phyloP scores from a whole-genome alignment of 2,797 vertebrate species.

The Stomatorhinus walkeri region DNA sequence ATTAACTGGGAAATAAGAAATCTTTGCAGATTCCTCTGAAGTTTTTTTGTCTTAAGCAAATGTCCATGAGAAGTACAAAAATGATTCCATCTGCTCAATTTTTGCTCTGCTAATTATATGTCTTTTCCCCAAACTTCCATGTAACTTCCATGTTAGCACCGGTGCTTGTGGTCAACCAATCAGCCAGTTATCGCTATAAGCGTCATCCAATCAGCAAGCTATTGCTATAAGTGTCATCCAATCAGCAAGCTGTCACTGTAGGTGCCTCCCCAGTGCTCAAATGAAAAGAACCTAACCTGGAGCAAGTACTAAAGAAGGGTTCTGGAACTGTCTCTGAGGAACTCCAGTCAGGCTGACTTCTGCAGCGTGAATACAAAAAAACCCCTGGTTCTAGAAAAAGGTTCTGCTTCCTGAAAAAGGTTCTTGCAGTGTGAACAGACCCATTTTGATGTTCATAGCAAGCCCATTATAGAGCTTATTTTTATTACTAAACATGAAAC shows the following conservation, averaged over 20 bases:
- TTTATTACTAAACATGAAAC: background rate
- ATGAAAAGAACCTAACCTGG: background rate
- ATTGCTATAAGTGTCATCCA: background rate
- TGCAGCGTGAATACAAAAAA: background rate
- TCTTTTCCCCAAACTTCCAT: background rate
- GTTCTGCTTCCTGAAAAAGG: background rate
- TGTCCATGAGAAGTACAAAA: background rate
- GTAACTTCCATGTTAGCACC: background rate
- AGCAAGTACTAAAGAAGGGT: background rate
- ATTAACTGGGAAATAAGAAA: background rate
- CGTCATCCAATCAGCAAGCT: background rate
- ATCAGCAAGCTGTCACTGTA: background rate
- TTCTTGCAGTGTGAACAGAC: background rate
- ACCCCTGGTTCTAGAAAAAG: background rate
- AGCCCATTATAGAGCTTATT: background rate
- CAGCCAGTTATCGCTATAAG: background rate
- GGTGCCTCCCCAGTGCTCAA: background rate
- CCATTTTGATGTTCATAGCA: background rate
- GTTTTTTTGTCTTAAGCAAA: background rate
- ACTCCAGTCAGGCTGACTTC: background rate
- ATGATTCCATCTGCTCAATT: background rate
- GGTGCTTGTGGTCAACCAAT: background rate
- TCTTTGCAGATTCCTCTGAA: background rate
- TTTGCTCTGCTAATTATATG: background rate
- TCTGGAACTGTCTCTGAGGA: background rate